phyloP scores from a whole-genome alignment of 2,888 invertebrate genomes.

The Nymphalis urticae region DNA sequence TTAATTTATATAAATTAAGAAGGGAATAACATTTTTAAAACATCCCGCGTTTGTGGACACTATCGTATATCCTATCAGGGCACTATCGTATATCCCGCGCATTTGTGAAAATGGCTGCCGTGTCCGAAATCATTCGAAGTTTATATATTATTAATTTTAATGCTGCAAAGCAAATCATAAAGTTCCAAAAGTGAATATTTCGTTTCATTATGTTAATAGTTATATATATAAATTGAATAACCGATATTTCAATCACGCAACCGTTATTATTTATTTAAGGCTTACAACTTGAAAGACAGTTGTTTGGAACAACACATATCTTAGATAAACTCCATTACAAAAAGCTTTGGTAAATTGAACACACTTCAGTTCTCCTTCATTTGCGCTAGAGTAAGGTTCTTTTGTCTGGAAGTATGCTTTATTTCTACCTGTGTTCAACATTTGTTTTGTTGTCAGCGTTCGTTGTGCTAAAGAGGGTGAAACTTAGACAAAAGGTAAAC shows the following conservation, averaged over 20 bases:
- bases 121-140: no score
- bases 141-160: no score
- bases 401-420: constrained; percentile 50
- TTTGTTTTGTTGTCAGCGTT: constrained; percentile 56
- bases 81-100: no score
- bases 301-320: constrained; percentile 16
- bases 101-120: no score
- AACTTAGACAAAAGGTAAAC: constrained; percentile 51
- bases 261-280: constrained; percentile 24
- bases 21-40: no score
- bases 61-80: no score
- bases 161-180: no score
- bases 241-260: not conserved
- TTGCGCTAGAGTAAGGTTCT: constrained; percentile 42
- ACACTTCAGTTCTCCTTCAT: constrained; percentile 44
- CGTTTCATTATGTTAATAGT: no score
- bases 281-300: constrained; percentile 26
- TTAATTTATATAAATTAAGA: no score
- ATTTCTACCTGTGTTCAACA: constrained; percentile 59
- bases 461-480: constrained; percentile 56
- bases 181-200: not conserved
- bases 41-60: no score
- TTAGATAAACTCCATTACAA: constrained; percentile 34
- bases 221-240: constrained; percentile 14
- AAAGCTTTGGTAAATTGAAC: constrained; percentile 23